A percentile compares a stretch with the other conserved stretches of the same genome.
phyloP scores from a whole-genome alignment of 1,140 invertebrate genomes.

The Drosophila baimaii region DNA sequence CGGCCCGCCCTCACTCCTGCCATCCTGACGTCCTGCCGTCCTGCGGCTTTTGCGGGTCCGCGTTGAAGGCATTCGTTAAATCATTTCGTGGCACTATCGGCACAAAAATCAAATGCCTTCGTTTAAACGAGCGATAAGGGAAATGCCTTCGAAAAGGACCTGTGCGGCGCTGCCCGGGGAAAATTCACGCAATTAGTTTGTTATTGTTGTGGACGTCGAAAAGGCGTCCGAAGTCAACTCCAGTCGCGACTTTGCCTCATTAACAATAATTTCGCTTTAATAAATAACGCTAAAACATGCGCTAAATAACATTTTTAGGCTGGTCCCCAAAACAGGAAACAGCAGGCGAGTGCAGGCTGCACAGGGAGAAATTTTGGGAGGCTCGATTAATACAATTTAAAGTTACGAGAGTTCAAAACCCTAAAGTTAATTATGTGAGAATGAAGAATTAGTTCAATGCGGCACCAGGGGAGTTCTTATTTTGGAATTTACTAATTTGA shows the following conservation, averaged over 20 bases:
- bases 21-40: background rate
- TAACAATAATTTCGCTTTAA: constrained; percentile 83
- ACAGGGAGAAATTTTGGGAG: too few relatives aligned
- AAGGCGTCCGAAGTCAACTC: constrained; percentile 70
- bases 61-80: constrained; percentile 61
- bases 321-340: constrained; percentile 17
- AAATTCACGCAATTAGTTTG: constrained; percentile 78
- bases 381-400: too few relatives aligned
- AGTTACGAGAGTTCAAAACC: too few relatives aligned
- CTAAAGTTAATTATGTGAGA: too few relatives aligned
- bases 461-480: accelerated
- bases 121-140: constrained; percentile 79
- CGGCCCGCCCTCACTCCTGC: background rate
- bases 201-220: constrained; percentile 71
- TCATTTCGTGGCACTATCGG: constrained; percentile 79
- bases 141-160: constrained; percentile 45
- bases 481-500: accelerated
- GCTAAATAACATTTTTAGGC: constrained; percentile 80
- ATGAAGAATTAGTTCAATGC: too few relatives aligned
- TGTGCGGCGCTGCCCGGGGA: constrained; percentile 41
- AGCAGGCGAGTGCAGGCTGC: background rate
- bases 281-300: constrained; percentile 83
- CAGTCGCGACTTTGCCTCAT: constrained; percentile 59
- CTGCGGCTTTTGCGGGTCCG: too few relatives aligned
- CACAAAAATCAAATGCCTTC: constrained; percentile 81